A percentile compares a stretch with the other conserved stretches of the same genome.
These are phyloP conservation scores for Eupithecia centaureata DNA, from an alignment of 2,888 invertebrate species.

Conservation along the genomic window DNA sequence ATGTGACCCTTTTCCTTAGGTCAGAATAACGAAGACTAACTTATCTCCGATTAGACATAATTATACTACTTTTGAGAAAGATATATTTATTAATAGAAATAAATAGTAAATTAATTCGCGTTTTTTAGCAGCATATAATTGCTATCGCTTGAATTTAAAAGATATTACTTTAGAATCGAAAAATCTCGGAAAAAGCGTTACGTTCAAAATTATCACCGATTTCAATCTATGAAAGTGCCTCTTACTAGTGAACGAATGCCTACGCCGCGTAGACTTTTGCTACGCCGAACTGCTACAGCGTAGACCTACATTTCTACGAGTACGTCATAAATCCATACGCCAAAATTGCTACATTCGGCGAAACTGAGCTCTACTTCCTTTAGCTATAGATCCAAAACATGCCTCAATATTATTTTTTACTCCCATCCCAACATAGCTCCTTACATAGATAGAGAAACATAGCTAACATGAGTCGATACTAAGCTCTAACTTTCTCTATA, in stretches of 20 bases:
- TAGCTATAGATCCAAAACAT: not conserved
- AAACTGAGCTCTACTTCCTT: constrained; percentile 1
- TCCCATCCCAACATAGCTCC: not conserved
- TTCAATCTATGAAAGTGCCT: not conserved
- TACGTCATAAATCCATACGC: not conserved
- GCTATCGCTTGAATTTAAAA: not conserved
- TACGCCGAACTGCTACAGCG: constrained; percentile 9
- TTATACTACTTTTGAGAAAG: not conserved
- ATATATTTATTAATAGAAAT: not conserved
- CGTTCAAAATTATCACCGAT: not conserved
- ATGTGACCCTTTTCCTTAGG: not conserved
- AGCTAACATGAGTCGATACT: not conserved
- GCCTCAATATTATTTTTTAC: not conserved
- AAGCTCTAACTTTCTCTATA: not conserved
- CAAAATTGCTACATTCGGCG: not conserved
- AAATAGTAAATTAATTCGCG: not conserved
- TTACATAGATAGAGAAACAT: not conserved
- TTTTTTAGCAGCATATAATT: not conserved
- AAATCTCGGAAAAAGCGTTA: not conserved
- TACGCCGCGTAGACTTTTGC: constrained; percentile 15
- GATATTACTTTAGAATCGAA: not conserved
- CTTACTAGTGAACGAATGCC: not conserved
- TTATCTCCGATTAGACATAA: not conserved
- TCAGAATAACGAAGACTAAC: not conserved
- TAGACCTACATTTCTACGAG: not conserved